A percentile compares a stretch with the other conserved stretches of the same genome.
Evolutionary conservation across 2,113 vertebrate genomes (phyloP).

Genomic region (Lophochroa leadbeateri): DNA sequence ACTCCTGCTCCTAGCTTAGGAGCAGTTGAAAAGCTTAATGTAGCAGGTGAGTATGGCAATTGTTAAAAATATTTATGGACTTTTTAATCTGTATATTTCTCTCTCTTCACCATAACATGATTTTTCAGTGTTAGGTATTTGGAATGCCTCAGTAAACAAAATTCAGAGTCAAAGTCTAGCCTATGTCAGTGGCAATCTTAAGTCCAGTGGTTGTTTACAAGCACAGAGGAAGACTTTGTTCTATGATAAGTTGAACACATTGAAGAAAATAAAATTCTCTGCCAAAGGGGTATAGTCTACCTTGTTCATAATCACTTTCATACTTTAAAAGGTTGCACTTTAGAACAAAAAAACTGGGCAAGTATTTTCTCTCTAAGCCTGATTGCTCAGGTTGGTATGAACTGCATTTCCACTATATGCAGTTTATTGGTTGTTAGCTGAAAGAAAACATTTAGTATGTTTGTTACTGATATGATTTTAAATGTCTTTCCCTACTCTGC

Average conservation of each 20-base stretch:
- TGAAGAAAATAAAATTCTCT: not conserved
- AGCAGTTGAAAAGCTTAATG: slow-evolving; percentile 90
- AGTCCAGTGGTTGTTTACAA: not conserved
- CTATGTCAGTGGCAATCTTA: not conserved
- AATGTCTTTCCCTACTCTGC: slow-evolving; percentile 20
- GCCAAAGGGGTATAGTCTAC: not conserved
- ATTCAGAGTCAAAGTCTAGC: not conserved
- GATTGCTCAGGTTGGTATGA: not conserved
- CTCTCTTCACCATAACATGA: not conserved
- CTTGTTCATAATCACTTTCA: not conserved
- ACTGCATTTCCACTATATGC: not conserved
- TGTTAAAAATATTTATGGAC: not conserved
- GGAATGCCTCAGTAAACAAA: not conserved
- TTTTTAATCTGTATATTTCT: not conserved
- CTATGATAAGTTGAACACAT: not conserved
- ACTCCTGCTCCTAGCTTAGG: slow-evolving; percentile 81
- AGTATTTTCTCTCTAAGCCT: not conserved
- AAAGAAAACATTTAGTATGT: not conserved
- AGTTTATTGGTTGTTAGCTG: not conserved
- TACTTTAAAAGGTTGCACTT: not conserved
- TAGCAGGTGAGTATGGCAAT: slow-evolving; percentile 84
- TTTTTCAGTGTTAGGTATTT: not conserved
- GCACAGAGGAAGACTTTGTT: not conserved
- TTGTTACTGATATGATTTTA: not conserved
- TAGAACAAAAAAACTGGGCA: not conserved